Percentiles rank a stretch among this genome's conserved stretches.
Evolutionary conservation across 2,113 vertebrate genomes (phyloP).

Genomic region (Microcebus lehilahytsara): DNA sequence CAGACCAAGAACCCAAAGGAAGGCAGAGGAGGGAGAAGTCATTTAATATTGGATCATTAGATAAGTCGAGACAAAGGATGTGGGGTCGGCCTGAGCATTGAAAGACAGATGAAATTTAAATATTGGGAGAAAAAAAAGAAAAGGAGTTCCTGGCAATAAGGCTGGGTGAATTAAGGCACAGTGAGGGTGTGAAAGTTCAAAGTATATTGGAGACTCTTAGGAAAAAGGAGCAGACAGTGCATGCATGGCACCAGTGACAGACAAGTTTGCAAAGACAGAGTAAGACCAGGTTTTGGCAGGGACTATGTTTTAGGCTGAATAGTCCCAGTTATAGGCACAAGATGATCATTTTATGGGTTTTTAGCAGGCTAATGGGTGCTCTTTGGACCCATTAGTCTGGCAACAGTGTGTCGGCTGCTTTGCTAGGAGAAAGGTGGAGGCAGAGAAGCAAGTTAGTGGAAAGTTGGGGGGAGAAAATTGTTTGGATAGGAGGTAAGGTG

Average conservation of each 20-base stretch:
- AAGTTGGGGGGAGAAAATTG: not conserved
- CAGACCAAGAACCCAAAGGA: not conserved
- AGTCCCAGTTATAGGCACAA: not conserved
- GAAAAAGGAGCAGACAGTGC: not conserved
- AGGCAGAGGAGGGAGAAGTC: not conserved
- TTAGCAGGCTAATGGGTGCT: not conserved
- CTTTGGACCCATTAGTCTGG: not conserved
- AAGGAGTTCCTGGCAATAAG: not conserved
- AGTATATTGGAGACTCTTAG: not conserved
- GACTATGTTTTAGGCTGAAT: not conserved
- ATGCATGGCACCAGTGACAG: not conserved
- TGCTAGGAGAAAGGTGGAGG: not conserved
- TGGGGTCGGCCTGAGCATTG: not conserved
- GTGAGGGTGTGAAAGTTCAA: not conserved
- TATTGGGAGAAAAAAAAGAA: not conserved
- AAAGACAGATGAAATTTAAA: not conserved
- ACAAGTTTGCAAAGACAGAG: not conserved
- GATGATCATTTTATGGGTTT: not conserved
- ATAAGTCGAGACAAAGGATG: not conserved
- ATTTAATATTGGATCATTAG: not conserved
- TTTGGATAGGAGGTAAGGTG: not conserved
- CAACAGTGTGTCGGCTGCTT: not conserved
- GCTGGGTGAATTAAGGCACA: not conserved
- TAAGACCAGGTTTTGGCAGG: not conserved
- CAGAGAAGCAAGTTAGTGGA: no score